Conservation (phyloP, 2,797 vertebrate species). For the Austrolebias charrua region DNA sequence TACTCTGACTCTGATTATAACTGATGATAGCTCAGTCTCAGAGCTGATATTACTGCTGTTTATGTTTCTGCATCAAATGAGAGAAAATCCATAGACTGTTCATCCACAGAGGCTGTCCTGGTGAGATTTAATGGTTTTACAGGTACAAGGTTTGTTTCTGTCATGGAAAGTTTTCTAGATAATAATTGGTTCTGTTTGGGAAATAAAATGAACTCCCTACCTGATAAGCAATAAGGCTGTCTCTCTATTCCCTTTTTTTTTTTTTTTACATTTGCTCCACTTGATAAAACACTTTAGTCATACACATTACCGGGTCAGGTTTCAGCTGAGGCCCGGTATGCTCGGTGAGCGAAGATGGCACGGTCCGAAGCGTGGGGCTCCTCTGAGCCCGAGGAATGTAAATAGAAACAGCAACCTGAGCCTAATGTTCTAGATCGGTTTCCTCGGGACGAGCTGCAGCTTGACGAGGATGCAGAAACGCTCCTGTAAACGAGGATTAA, state of each 20-base stretch:
- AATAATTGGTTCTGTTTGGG: not conserved
- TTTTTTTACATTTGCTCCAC: slow-evolving; percentile 10
- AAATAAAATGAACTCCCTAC: not conserved
- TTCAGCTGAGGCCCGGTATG: slow-evolving; percentile 6
- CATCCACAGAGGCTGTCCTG: not conserved
- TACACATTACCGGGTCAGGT: slow-evolving; percentile 4
- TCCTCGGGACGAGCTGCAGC: slow-evolving; percentile 8
- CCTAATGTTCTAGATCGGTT: slow-evolving; percentile 2
- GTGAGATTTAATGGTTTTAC: not conserved
- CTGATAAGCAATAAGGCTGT: not conserved
- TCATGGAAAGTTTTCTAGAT: not conserved
- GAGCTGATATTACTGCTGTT: not conserved
- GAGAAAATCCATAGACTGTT: not conserved
- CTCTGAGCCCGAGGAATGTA: slow-evolving; percentile 42
- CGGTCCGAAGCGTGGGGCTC: not conserved
- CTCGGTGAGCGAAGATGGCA: slow-evolving; percentile 16
- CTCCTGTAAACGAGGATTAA: slow-evolving; percentile 32
- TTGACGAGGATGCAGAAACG: slow-evolving; percentile 27
- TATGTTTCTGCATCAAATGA: not conserved
- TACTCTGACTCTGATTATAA: too few relatives aligned
- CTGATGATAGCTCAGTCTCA: not conserved
- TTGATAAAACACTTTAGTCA: slow-evolving; percentile 11
- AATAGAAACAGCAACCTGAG: slow-evolving; percentile 54
- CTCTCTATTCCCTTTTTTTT: not conserved
- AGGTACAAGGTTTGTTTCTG: not conserved